These are phyloP conservation scores for Zonitis immaculata DNA, from an alignment of 2,888 invertebrate genomes.

Conservation along the genomic window DNA sequence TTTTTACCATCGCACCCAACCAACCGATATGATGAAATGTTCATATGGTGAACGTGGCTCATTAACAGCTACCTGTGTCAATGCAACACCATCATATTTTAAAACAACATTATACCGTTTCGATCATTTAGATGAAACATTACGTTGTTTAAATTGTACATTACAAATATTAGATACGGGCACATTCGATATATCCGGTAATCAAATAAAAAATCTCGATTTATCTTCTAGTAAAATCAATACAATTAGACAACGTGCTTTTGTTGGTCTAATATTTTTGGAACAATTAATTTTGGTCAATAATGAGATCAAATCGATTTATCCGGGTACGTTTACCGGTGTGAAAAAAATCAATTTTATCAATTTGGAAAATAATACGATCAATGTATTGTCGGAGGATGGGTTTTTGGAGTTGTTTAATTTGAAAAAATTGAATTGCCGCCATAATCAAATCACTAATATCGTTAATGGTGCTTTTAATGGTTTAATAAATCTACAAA, in stretches of 20 bases:
- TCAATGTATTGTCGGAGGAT: conserved; percentile 35
- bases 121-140: conserved; percentile 45
- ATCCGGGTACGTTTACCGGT: conserved; percentile 41
- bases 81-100: conserved; percentile 42
- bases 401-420: conserved; percentile 40
- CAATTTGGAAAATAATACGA: conserved; percentile 38
- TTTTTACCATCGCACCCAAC: neutral
- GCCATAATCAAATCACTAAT: conserved; percentile 35
- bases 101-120: conserved; percentile 43
- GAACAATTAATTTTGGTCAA: conserved; percentile 35
- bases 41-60: conserved; percentile 47
- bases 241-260: conserved; percentile 36
- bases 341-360: conserved; percentile 42
- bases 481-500: conserved; percentile 34
- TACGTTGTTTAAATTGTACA: conserved; percentile 41
- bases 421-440: conserved; percentile 34
- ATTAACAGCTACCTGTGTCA: conserved; percentile 43
- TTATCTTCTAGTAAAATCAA: conserved; percentile 36
- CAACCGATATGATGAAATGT: conserved; percentile 36
- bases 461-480: conserved; percentile 36
- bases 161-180: conserved; percentile 36
- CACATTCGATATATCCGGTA: conserved; percentile 45
- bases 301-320: conserved; percentile 39
- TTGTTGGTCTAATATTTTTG: conserved; percentile 44
- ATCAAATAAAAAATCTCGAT: conserved; percentile 41